These are phyloP conservation scores for Thera obeliscata DNA, from an alignment of 2,888 invertebrate species.

Conservation along the genomic window DNA sequence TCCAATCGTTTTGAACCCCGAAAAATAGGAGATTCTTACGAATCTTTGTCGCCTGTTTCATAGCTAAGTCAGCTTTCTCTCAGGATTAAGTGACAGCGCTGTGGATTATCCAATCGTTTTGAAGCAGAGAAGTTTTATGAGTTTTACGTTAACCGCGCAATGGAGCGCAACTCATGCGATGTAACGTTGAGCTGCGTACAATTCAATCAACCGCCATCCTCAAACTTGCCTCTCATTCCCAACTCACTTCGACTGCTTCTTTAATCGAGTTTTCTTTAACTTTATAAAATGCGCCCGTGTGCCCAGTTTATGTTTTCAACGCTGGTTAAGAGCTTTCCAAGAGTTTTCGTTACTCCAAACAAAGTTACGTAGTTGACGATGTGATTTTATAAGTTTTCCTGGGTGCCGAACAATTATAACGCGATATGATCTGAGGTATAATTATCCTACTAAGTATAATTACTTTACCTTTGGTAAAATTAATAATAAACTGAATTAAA, in stretches of 20 bases:
- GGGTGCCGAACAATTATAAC: conserved; percentile 26
- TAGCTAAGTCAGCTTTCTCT: conserved; percentile 11
- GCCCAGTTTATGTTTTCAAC: conserved; percentile 75
- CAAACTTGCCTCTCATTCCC: conserved; percentile 62
- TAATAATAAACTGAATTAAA: too few relatives aligned
- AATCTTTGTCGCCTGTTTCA: background rate
- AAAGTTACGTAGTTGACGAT: conserved; percentile 60
- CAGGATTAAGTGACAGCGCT: conserved; percentile 17
- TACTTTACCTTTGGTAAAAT: too few relatives aligned
- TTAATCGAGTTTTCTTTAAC: conserved; percentile 77
- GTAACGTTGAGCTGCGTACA: conserved; percentile 53
- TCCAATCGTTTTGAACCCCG: too few relatives aligned
- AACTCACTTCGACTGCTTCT: conserved; percentile 71
- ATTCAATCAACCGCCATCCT: conserved; percentile 63
- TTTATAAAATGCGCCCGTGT: conserved; percentile 76
- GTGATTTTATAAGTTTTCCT: conserved; percentile 50
- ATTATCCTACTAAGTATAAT: too few relatives aligned
- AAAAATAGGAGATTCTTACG: too few relatives aligned
- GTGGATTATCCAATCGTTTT: conserved; percentile 25
- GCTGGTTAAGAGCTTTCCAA: conserved; percentile 73
- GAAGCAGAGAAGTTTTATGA: conserved; percentile 32
- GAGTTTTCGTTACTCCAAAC: conserved; percentile 69
- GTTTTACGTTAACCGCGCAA: conserved; percentile 38
- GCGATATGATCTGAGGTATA: too few relatives aligned
- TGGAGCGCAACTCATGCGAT: conserved; percentile 37